A percentile compares a stretch with the other conserved stretches of the same genome.
Evolutionary conservation across 2,888 invertebrate genomes (phyloP).

Genomic region (Ptychoptera contaminata): DNA sequence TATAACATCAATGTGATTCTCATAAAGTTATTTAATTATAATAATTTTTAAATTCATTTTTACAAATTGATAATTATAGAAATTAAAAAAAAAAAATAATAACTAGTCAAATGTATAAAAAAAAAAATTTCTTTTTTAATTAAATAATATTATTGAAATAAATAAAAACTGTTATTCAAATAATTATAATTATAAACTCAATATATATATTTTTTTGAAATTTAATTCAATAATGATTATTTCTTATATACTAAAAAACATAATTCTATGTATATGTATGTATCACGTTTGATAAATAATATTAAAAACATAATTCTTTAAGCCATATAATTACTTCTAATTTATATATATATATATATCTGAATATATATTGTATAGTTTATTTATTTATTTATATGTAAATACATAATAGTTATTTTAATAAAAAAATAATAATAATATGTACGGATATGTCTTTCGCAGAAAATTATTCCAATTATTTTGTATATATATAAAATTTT

Average conservation of each 20-base stretch:
- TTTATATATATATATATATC: neutral
- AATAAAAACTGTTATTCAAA: too few relatives aligned
- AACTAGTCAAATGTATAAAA: neutral
- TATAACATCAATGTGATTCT: too few relatives aligned
- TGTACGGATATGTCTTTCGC: neutral
- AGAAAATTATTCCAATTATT: too few relatives aligned
- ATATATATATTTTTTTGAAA: too few relatives aligned
- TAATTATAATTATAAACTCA: too few relatives aligned
- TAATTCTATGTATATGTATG: neutral
- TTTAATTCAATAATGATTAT: too few relatives aligned
- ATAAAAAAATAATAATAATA: neutral
- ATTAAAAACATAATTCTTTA: neutral
- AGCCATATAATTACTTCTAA: neutral
- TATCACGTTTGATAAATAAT: slow-evolving; percentile 1
- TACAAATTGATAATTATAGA: neutral
- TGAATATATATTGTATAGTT: slow-evolving; percentile 1
- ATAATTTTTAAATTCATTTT: slow-evolving; percentile 3
- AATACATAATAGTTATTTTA: neutral
- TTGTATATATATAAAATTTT: too few relatives aligned
- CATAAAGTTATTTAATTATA: too few relatives aligned
- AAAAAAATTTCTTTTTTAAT: neutral
- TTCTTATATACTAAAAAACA: neutral
- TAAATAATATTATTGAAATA: too few relatives aligned
- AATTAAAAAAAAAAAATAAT: slow-evolving; percentile 1
- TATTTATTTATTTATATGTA: neutral